A percentile compares a stretch with the other conserved stretches of the same genome.
phyloP scores from a whole-genome alignment of 2,888 invertebrate genomes.

The Notocelia uddmanniana region DNA sequence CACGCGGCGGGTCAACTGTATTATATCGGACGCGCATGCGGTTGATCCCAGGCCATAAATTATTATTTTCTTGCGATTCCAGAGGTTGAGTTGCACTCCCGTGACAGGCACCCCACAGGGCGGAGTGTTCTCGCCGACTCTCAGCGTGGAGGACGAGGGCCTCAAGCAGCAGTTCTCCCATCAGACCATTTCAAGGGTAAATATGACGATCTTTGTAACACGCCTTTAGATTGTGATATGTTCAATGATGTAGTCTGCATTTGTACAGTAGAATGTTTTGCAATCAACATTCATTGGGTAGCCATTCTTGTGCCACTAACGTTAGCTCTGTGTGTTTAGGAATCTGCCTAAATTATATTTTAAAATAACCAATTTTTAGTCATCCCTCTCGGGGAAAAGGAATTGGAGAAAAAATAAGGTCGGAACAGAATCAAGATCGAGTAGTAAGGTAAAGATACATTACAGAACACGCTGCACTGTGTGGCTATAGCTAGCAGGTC shows the following conservation, averaged over 20 bases:
- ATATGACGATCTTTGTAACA: slow-evolving; percentile 52
- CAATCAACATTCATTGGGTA: slow-evolving; percentile 32
- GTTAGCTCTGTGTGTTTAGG: slow-evolving; percentile 48
- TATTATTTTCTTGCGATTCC: slow-evolving; percentile 54
- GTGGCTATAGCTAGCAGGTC: slow-evolving; percentile 67
- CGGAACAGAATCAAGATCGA: slow-evolving; percentile 81
- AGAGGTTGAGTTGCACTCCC: slow-evolving; percentile 77
- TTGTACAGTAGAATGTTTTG: slow-evolving; percentile 25
- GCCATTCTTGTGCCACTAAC: slow-evolving; percentile 36
- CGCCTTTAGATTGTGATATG: slow-evolving; percentile 28
- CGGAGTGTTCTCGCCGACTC: slow-evolving; percentile 76
- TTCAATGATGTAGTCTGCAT: slow-evolving; percentile 32
- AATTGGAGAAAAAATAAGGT: slow-evolving; percentile 84
- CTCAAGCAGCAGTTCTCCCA: slow-evolving; percentile 82
- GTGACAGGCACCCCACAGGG: slow-evolving; percentile 80
- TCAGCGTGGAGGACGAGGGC: slow-evolving; percentile 80
- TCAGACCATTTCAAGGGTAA: slow-evolving; percentile 83
- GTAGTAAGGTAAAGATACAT: slow-evolving; percentile 80
- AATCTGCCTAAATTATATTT: slow-evolving; percentile 67
- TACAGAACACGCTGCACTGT: slow-evolving; percentile 67
- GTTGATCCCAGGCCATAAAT: slow-evolving; percentile 45
- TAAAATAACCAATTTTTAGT: slow-evolving; percentile 82
- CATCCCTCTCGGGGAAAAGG: slow-evolving; percentile 80
- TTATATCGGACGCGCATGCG: slow-evolving; percentile 33
- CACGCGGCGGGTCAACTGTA: slow-evolving; percentile 28